Conservation (phyloP, 2,113 vertebrate species). For the Pheucticus melanocephalus region DNA sequence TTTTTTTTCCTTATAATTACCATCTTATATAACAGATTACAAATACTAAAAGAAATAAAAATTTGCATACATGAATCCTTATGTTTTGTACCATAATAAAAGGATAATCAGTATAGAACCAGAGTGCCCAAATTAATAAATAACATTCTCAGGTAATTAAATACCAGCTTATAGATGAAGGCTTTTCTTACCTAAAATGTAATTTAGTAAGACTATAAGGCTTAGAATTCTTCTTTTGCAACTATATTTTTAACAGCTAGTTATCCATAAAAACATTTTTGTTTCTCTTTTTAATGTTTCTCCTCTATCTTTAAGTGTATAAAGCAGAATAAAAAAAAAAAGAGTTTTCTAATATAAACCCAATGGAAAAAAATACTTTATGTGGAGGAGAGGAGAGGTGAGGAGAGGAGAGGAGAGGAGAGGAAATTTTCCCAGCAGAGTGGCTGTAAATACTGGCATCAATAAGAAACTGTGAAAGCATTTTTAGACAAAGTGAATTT, state of each 20-base stretch:
- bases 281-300: neutral
- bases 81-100: neutral
- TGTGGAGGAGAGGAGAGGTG: neutral
- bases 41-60: neutral
- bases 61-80: neutral
- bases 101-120: neutral
- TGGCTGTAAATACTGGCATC: neutral
- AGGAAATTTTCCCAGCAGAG: neutral
- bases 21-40: neutral
- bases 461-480: neutral
- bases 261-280: neutral
- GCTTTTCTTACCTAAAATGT: neutral
- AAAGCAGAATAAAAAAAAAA: neutral
- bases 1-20: neutral
- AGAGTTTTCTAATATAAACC: neutral
- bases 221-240: neutral
- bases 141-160: neutral
- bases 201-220: neutral
- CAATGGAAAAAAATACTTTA: neutral
- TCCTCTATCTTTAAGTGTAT: neutral
- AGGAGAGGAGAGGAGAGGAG: neutral
- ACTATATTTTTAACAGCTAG: neutral
- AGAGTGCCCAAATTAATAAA: neutral
- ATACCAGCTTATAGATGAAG: neutral
- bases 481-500: neutral